These are phyloP conservation scores for Nomada ferruginata DNA, from an alignment of 2,888 invertebrate genomes.

Conservation along the genomic window DNA sequence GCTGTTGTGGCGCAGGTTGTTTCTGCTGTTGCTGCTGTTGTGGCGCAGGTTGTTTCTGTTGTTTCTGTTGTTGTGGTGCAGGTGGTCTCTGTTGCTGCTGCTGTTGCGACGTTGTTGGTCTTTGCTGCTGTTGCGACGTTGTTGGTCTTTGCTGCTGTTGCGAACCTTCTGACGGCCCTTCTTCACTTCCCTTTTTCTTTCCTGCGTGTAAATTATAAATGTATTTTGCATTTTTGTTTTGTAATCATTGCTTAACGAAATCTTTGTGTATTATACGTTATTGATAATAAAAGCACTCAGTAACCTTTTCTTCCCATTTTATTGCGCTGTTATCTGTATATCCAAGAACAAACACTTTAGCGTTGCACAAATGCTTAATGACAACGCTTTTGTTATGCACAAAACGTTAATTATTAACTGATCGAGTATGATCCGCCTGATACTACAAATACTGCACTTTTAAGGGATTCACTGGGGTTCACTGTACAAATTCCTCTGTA, in stretches of 20 bases:
- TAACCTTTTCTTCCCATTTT: slow-evolving; percentile 20
- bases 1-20: slow-evolving; percentile 13
- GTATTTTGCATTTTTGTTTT: background rate
- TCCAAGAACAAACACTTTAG: background rate
- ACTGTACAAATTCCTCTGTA: too few species aligned
- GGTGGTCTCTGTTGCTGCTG: background rate
- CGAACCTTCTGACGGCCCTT: background rate
- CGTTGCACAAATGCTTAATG: background rate
- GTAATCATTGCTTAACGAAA: background rate
- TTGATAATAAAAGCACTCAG: too few species aligned
- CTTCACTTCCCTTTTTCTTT: background rate
- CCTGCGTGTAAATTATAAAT: background rate
- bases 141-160: background rate
- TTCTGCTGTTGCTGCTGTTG: slow-evolving; percentile 32
- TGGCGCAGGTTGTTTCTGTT: background rate
- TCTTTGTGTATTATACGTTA: background rate
- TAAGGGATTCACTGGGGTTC: too few species aligned
- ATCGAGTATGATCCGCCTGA: background rate
- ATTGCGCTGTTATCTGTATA: background rate
- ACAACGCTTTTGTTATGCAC: background rate
- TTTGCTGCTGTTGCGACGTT: background rate
- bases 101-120: background rate
- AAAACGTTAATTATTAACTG: background rate
- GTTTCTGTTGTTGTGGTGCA: background rate
- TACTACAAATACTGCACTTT: too few species aligned